These are phyloP conservation scores for Orussus abietinus DNA, from an alignment of 1,140 invertebrate species.

Conservation along the genomic window DNA sequence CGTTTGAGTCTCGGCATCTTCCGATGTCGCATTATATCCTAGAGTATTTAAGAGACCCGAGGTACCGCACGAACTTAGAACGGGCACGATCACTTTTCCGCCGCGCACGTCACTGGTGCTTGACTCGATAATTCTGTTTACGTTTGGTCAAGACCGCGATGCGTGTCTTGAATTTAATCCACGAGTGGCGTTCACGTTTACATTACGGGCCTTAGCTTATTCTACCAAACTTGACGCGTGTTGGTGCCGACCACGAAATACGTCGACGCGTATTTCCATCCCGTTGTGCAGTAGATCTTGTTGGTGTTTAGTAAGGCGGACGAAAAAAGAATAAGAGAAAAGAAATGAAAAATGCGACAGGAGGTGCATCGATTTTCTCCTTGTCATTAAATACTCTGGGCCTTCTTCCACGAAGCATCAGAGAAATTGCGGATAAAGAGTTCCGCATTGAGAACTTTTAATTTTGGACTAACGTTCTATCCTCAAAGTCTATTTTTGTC, in stretches of 20 bases:
- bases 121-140: no score
- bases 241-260: neutral
- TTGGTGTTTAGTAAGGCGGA: neutral
- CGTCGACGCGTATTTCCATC: no score
- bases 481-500: conserved; percentile 17
- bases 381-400: conserved; percentile 6
- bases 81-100: conserved; percentile 23
- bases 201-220: no score
- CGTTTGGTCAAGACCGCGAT: no score
- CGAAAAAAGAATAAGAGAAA: conserved; percentile 8
- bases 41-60: conserved; percentile 15
- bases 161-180: no score
- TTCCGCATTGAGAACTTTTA: conserved; percentile 10
- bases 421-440: neutral
- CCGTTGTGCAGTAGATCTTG: neutral
- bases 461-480: conserved; percentile 15
- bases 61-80: no score
- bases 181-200: no score
- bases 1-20: conserved; percentile 8
- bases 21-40: no score
- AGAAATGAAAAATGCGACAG: conserved; percentile 1
- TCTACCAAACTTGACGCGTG: neutral
- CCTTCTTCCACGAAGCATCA: neutral
- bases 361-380: neutral
- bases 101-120: conserved; percentile 23